These are phyloP conservation scores for Neotoxoptera formosana DNA, from an alignment of 1,140 invertebrate genomes.

Conservation along the genomic window DNA sequence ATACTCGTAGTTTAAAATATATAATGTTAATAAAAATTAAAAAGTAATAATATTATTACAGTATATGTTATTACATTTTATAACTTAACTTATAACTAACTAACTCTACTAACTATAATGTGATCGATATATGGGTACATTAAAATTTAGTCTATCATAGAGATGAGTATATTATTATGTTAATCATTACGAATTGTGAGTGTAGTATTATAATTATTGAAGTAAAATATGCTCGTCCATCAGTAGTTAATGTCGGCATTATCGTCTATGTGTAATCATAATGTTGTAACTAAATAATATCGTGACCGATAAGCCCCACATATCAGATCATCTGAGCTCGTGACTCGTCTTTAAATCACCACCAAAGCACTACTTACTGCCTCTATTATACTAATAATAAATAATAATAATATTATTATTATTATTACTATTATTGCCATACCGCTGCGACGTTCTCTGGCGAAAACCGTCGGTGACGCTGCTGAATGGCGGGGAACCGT, in stretches of 20 bases:
- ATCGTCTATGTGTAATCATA: not conserved
- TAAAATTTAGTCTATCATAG: not conserved
- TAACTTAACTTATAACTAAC: too few species aligned
- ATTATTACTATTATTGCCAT: not conserved
- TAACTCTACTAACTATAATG: too few species aligned
- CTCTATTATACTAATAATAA: not conserved
- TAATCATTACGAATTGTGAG: not conserved
- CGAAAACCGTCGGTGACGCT: not conserved
- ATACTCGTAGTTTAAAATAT: not conserved
- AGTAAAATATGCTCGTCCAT: too few species aligned
- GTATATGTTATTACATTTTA: not conserved
- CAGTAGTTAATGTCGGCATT: not conserved
- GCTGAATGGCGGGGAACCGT: conserved; percentile 6
- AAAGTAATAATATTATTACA: not conserved
- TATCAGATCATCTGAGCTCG: not conserved
- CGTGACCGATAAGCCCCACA: not conserved
- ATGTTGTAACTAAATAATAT: not conserved
- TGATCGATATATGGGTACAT: not conserved
- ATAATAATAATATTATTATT: not conserved
- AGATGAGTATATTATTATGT: too few species aligned
- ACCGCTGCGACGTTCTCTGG: conserved; percentile 17
- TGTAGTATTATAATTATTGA: not conserved
- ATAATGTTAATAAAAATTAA: not conserved
- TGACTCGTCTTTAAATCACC: not conserved
- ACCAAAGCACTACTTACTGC: not conserved